Evolutionary conservation across 2,797 vertebrate genomes (phyloP).

Genomic region (Cichlasoma orientale): DNA sequence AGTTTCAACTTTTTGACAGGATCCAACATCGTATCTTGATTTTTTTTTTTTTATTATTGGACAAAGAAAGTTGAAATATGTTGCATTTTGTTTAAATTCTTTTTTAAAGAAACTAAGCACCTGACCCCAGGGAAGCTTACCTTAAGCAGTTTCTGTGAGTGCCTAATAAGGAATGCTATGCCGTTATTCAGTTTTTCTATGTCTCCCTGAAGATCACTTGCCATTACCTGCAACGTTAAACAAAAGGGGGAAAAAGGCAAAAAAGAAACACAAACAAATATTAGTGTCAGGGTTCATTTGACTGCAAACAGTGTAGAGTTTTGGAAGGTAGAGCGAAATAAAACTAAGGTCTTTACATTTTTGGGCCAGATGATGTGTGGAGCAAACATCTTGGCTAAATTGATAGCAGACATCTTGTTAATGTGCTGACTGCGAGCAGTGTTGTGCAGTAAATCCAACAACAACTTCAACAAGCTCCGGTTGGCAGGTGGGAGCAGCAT

Average conservation of each 20-base stretch:
- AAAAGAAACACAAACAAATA: background rate
- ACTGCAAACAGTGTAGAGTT: background rate
- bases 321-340: background rate
- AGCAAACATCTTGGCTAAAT: constrained; percentile 96
- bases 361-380: constrained; percentile 98
- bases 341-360: constrained; percentile 81
- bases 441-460: constrained; percentile 94
- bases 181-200: constrained; percentile 91
- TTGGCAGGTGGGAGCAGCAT: constrained; percentile 92
- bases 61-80: background rate
- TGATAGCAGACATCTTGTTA: constrained; percentile 98
- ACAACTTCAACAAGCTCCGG: constrained; percentile 90
- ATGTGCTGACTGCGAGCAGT: constrained; percentile 93
- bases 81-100: background rate
- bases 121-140: constrained; percentile 57
- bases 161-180: constrained; percentile 95
- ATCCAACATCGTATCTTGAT: background rate
- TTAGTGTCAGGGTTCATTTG: background rate
- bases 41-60: background rate
- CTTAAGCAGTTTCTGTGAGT: constrained; percentile 97
- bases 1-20: background rate
- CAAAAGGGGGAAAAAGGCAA: background rate
- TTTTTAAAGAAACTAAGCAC: background rate
- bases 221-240: constrained; percentile 81
- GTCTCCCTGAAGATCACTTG: constrained; percentile 92